These are phyloP conservation scores for Chrysotoxum bicinctum DNA, from an alignment of 2,888 invertebrate species.

Conservation along the genomic window DNA sequence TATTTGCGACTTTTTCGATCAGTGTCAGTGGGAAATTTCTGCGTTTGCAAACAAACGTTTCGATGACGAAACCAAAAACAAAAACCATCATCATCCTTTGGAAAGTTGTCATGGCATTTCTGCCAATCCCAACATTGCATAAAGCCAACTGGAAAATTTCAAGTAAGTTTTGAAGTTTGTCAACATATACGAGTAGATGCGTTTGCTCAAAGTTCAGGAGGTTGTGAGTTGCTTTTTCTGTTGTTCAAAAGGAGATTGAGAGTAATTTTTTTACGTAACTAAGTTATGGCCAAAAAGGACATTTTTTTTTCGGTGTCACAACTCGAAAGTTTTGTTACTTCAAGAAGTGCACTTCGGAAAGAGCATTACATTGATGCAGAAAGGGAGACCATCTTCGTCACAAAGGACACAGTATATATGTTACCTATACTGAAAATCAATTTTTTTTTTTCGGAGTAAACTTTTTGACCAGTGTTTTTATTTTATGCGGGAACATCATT, in stretches of 20 bases:
- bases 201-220: slow-evolving; percentile 45
- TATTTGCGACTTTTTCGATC: slow-evolving; percentile 69
- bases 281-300: slow-evolving; percentile 1
- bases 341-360: not conserved
- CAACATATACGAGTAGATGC: slow-evolving; percentile 34
- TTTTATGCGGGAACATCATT: slow-evolving; percentile 13
- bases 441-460: not conserved
- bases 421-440: not conserved
- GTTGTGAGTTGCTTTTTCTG: not conserved
- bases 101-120: slow-evolving; percentile 38
- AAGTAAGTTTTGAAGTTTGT: slow-evolving; percentile 56
- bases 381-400: not conserved
- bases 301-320: not conserved
- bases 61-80: slow-evolving; percentile 4
- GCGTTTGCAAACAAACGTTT: slow-evolving; percentile 23
- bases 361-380: not conserved
- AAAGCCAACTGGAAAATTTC: slow-evolving; percentile 16
- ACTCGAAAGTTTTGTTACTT: slow-evolving; percentile 2
- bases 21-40: slow-evolving; percentile 61
- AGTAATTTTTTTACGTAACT: slow-evolving; percentile 16
- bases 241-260: not conserved
- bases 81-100: not conserved
- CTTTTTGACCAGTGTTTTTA: slow-evolving; percentile 29
- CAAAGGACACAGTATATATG: not conserved
- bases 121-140: not conserved